Evolutionary conservation across 2,797 vertebrate species (phyloP), one percentile per base, ranked within the genome.

Genomic region (Pseudochromis fuscus): DNA sequence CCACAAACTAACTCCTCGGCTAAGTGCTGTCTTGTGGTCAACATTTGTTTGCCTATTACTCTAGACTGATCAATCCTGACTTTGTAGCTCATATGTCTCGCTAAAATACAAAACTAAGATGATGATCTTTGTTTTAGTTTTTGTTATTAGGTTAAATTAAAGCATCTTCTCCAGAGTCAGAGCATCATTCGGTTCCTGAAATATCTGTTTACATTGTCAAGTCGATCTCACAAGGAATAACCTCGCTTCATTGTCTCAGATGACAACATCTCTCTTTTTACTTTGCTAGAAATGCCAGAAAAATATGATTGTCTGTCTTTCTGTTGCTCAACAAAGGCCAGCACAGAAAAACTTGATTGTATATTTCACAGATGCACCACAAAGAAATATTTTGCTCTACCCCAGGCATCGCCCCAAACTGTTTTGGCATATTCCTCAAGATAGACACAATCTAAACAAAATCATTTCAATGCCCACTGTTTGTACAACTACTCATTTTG

Each of bases 281-380:
- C 50, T 33, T 30, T 57, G 37, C 10, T 57, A 57, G 65, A 74
- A 62, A 49, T 16, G 21, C 23, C 59, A 77, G 18, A 31, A 31
- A 33, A 70, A 72, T 50, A 31, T 16, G 10, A 19, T 33, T 50
- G 30, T 60, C 49, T 81, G 18, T 35, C 33, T 75, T 58, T 58
- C 19, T 72, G 58, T 68, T 52, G 23, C 38, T 67, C 57, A 58
- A 79, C 46, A 82, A 84, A 80, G 25, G 55, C 57, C 46, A 35
- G 44, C 50, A 15, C 25, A 38, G 58, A 61, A 70, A 44, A 63
- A 67, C 27, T 4, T 57, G 45, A 67, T 55, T 60, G 61, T 37
- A 51, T 65, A 25, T 69, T 78, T 68, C 64, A 77, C 59, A 76
- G 24, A 72, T 50, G 48, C 42, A 61, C 23, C 52, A 55, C 49